Conservation (phyloP, 1,140 invertebrate species). For the Formica selysi region DNA sequence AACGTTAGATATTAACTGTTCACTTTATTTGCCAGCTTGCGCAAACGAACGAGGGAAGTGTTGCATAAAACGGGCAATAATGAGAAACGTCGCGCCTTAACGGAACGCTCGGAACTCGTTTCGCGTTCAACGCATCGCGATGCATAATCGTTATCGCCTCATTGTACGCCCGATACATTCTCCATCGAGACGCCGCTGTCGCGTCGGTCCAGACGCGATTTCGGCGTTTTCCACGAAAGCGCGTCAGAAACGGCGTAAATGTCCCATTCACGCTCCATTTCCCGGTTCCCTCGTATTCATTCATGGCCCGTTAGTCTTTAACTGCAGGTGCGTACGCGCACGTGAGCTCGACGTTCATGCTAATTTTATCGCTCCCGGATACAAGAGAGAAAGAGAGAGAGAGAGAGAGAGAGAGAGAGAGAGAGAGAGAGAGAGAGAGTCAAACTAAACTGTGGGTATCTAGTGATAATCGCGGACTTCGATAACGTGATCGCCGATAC, state of each 20-base stretch:
- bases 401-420: not conserved
- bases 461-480: slow-evolving; percentile 60
- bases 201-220: slow-evolving; percentile 1
- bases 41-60: not conserved
- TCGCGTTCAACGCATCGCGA: not conserved
- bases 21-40: slow-evolving; percentile 18
- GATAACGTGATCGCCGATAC: slow-evolving; percentile 24
- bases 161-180: slow-evolving; percentile 24
- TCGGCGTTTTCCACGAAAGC: not conserved
- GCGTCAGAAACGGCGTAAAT: slow-evolving; percentile 29
- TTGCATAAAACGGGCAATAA: slow-evolving; percentile 39
- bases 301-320: slow-evolving; percentile 80
- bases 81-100: slow-evolving; percentile 38
- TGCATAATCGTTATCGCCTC: slow-evolving; percentile 49
- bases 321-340: slow-evolving; percentile 72
- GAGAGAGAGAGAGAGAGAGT: not conserved
- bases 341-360: slow-evolving; percentile 70
- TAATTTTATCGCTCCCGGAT: slow-evolving; percentile 77
- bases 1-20: slow-evolving; percentile 9
- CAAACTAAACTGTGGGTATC: not conserved
- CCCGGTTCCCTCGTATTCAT: slow-evolving; percentile 71
- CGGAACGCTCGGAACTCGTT: not conserved
- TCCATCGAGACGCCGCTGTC: slow-evolving; percentile 19
- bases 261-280: slow-evolving; percentile 77
- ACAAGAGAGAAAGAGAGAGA: not conserved